Base-by-base conservation (phyloP, 1,140 invertebrate genomes). In the Temnothorax nylanderi region DNA sequence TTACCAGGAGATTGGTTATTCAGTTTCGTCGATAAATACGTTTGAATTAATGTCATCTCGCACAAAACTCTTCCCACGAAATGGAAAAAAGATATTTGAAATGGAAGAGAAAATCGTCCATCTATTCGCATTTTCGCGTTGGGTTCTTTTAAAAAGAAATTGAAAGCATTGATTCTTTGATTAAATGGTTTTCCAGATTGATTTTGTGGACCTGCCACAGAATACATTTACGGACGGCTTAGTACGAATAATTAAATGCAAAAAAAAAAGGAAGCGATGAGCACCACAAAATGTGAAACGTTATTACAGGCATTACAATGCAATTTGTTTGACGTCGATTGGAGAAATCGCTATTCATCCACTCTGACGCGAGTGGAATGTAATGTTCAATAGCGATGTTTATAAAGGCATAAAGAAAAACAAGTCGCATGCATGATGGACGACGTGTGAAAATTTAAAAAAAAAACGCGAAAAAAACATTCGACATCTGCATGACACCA, bases 351-450 rank as follows among this genome's bases (percentile, higher is more conserved):
- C 80, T 47, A 74, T 75, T 74, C 54, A 56, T 58, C 16, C 16
- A n/a, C 4, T 3, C 2, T 34, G 41, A 84, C 49, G 13, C 18
- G 41, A 84, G 26, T 60, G 41, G 18, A 74, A 74, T 69, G 41
- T 84, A 84, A 74, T 84, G 47, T 74, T 60, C 69, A 60, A 72
- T 60, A 67, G 80, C 67, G n/a, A 60, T 58, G 44, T 74, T 84
- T 47, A 60, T 60, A 84, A 74, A 74, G 26, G 69, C 80, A 49
- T 21, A 81, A 71, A 41, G 69, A 60, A 84, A 81, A 84, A 84
- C 67, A 84, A 60, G 72, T 74, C 65, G 26, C 26, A 4, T 37
- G 18, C 78, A 32, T 47, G 54, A 74, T 32, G n/a, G 54, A 74
- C 65, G 21, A 72, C 54, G 44, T 56, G 69, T 4, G 41, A 49